Evolutionary conservation across 2,888 invertebrate species (phyloP).

Genomic region (Polyommatus iphigenia): DNA sequence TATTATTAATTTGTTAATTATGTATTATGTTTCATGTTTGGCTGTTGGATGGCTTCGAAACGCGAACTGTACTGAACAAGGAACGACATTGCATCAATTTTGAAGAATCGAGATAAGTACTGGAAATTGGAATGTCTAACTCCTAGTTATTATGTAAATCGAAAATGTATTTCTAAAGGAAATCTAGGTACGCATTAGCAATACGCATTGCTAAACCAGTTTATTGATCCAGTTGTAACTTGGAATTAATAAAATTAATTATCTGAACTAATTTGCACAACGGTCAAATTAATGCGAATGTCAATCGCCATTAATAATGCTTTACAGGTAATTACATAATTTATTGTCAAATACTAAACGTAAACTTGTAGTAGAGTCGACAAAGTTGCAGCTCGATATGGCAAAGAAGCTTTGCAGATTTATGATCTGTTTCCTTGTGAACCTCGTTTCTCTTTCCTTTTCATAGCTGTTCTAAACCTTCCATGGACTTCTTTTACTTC

Average conservation of each 20-base stretch:
- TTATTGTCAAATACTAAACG: not conserved
- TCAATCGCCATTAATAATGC: not conserved
- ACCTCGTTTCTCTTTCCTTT: too few relatives aligned
- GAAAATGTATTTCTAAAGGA: not conserved
- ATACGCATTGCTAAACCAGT: not conserved
- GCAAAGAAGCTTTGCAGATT: not conserved
- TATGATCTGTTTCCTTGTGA: too few relatives aligned
- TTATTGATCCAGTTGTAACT: conserved; percentile 2
- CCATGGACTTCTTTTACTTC: too few relatives aligned
- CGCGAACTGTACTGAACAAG: too few relatives aligned
- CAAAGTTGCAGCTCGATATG: not conserved
- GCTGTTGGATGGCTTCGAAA: too few relatives aligned
- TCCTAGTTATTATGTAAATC: not conserved
- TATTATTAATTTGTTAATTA: too few relatives aligned
- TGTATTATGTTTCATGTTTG: too few relatives aligned
- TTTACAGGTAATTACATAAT: conserved; percentile 5
- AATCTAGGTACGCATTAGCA: not conserved
- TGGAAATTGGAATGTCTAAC: too few relatives aligned
- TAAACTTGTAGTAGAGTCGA: not conserved
- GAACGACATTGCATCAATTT: too few relatives aligned
- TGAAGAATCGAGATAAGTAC: too few relatives aligned
- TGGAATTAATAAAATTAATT: not conserved
- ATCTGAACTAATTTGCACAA: conserved; percentile 8
- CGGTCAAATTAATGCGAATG: not conserved
- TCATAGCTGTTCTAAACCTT: too few relatives aligned